These are phyloP conservation scores for Volucella bombylans DNA, from an alignment of 2,888 invertebrate species.

Conservation along the genomic window DNA sequence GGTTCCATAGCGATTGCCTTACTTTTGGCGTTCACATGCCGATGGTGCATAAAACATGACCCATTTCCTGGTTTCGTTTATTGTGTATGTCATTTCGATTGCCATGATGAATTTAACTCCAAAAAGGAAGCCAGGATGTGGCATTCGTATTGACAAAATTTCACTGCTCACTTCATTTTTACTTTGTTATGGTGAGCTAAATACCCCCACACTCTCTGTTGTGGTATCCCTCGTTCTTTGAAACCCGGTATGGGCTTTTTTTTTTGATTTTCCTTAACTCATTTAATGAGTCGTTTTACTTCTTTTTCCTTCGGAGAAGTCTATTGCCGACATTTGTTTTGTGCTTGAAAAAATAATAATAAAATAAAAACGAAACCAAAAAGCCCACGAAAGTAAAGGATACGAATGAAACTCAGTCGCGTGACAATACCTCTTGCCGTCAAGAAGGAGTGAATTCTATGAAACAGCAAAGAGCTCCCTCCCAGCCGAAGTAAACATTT, in stretches of 20 bases:
- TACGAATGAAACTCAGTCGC: constrained; percentile 27
- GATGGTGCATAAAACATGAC: no score
- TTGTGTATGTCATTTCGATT: no score
- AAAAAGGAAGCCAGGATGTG: no score
- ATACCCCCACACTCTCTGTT: not conserved
- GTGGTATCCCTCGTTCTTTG: not conserved
- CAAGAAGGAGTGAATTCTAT: not conserved
- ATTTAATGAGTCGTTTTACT: constrained; percentile 5
- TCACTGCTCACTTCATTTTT: not conserved
- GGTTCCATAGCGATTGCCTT: no score
- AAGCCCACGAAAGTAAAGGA: constrained; percentile 29
- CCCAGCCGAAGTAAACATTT: constrained; percentile 43
- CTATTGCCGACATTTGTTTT: constrained; percentile 2
- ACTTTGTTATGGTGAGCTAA: constrained; percentile 20
- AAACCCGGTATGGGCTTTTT: not conserved
- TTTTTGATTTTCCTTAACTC: not conserved
- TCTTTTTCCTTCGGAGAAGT: not conserved
- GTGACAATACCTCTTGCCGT: constrained; percentile 53
- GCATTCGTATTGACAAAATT: no score
- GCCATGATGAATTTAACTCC: no score
- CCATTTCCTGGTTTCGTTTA: no score
- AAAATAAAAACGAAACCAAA: not conserved
- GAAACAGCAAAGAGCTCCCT: constrained; percentile 10
- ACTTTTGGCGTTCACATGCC: no score
- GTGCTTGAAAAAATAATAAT: not conserved